These are phyloP conservation scores for Elaphurus davidianus DNA, from an alignment of 2,113 vertebrate genomes.

Conservation along the genomic window DNA sequence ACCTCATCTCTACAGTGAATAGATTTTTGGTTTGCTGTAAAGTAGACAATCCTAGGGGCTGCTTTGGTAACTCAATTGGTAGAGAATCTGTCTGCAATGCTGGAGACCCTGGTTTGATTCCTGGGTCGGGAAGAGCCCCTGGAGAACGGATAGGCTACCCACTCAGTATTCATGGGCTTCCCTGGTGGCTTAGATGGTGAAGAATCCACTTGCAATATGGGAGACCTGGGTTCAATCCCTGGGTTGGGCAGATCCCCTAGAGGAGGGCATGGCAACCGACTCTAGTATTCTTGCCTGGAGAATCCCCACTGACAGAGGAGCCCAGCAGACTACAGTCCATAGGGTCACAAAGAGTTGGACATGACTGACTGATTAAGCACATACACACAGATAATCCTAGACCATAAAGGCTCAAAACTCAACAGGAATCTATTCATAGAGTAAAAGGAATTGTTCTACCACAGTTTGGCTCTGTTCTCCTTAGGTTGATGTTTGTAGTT, in stretches of 20 bases:
- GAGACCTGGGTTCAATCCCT: neutral
- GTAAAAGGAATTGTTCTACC: neutral
- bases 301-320: neutral
- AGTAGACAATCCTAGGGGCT: neutral
- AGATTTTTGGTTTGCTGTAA: neutral
- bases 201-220: neutral
- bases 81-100: neutral
- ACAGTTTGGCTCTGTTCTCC: neutral
- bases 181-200: neutral
- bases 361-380: neutral
- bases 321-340: neutral
- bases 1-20: neutral
- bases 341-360: neutral
- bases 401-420: neutral
- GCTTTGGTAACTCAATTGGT: neutral
- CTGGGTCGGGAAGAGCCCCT: neutral
- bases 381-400: neutral
- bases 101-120: neutral
- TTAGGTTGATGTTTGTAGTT: neutral
- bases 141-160: neutral
- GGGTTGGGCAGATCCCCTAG: neutral
- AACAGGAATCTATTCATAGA: neutral
- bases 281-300: neutral
- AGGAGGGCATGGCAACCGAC: rapidly evolving
- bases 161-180: neutral